Evolutionary conservation across 53 echinoderm and acorn worm species (phyloP).

Genomic region (Stichopus horrens): DNA sequence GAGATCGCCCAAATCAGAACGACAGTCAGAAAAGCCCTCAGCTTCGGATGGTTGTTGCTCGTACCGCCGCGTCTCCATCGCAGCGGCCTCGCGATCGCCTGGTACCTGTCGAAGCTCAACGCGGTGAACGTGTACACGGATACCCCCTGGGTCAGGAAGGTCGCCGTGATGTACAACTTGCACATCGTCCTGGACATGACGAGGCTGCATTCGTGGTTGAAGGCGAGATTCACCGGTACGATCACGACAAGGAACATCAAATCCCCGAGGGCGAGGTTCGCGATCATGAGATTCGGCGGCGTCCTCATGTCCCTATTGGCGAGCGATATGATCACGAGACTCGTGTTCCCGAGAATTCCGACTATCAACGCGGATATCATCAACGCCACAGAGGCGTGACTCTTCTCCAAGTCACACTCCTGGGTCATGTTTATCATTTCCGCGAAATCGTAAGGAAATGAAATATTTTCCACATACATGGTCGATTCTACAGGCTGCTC

Average conservation of each 20-base stretch:
- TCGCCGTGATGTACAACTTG: slow-evolving; percentile 59
- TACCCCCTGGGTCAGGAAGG: slow-evolving; percentile 81
- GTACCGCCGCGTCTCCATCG: slow-evolving; percentile 72
- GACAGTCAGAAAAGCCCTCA: slow-evolving; percentile 61
- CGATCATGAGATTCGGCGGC: slow-evolving; percentile 82
- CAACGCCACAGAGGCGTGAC: slow-evolving; percentile 13
- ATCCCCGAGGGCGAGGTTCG: slow-evolving; percentile 82
- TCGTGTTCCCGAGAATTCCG: slow-evolving; percentile 77
- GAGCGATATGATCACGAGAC: slow-evolving; percentile 76
- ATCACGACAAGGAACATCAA: slow-evolving; percentile 70
- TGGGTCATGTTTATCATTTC: slow-evolving; percentile 1
- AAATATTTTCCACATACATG: not conserved
- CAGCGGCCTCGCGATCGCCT: slow-evolving; percentile 86
- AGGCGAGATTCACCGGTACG: slow-evolving; percentile 67
- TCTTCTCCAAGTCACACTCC: not conserved
- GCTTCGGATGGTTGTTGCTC: slow-evolving; percentile 38
- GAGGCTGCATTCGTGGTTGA: slow-evolving; percentile 46
- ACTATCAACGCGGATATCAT: slow-evolving; percentile 60
- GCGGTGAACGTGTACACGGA: slow-evolving; percentile 88
- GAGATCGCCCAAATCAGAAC: slow-evolving; percentile 71
- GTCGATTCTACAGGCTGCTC: no score
- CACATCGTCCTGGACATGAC: slow-evolving; percentile 57
- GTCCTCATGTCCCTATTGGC: slow-evolving; percentile 82
- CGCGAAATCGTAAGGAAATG: not conserved
- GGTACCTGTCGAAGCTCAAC: slow-evolving; percentile 85